Evolutionary conservation across 2,113 vertebrate genomes (phyloP), one percentile per base, ranked within the genome.

Genomic region (Hiodon tergisus): DNA sequence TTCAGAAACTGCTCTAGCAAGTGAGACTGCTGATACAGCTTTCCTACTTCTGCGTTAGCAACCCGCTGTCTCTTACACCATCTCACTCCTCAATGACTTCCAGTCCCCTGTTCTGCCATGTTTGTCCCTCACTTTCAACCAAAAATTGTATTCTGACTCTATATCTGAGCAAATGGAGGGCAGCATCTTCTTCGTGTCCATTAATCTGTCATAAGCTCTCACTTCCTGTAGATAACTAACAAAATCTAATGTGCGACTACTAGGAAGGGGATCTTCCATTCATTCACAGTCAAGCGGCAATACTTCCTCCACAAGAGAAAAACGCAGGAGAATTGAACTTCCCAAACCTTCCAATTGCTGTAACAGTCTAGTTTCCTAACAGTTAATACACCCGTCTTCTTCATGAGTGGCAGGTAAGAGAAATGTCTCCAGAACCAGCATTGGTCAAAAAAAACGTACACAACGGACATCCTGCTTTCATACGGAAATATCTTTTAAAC

Each of bases 241-340:
- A 65, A 68, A 65, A 66, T 4, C n/a, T 3, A 14, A 11, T 46
- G 51, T 46, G 11, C 7, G 57, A 60, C 70, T 48, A 47, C 13
- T 0, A 6, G n/a, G 46, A 31, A 71, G 31, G 17, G 59, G 6
- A 55, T 73, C 17, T 46, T n/a, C 11, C 16, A 1, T 47, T 66
- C 17, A 55, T 47, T 17, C 13, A 50, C n/a, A 55, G 11, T 10
- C 51, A 72, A 69, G 52, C 67, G 17, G 31, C 70, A 59, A 46
- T 60, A 71, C 77, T 77, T 46, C 68, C 58, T n/a, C 68, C 5
- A 31, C 54, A 17, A 60, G n/a, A n/a, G n/a, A 46, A 67, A 69
- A 55, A 2, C 1, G 9, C 14, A 2, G 55, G 46, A 11, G 57
- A 7, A 46, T 48, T 57, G 47, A 60, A 71, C 55, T 50, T 6